Percentiles rank a stretch among this genome's conserved stretches.
Conservation (phyloP, 2,888 invertebrate genomes). For the Melinopterus prodromus region DNA sequence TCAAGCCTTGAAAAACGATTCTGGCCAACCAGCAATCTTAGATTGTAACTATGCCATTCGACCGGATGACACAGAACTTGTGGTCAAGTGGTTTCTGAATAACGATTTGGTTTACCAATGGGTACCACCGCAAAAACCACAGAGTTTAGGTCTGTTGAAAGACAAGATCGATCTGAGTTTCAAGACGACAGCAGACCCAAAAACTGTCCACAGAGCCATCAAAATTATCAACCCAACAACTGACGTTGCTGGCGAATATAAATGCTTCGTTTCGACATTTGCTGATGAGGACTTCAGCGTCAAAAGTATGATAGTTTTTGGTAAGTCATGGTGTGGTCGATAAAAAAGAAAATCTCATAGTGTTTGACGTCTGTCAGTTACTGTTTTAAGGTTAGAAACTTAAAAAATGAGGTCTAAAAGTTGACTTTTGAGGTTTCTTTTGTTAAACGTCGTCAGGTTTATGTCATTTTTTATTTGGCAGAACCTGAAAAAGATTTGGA, state of each 20-base stretch:
- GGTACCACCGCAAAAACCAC: slow-evolving; percentile 76
- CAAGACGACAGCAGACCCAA: slow-evolving; percentile 71
- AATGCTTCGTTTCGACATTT: slow-evolving; percentile 76
- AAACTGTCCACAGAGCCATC: slow-evolving; percentile 75
- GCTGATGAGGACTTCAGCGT: slow-evolving; percentile 72
- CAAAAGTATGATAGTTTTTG: slow-evolving; percentile 72
- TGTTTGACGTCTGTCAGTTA: too few relatives aligned
- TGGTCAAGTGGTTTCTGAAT: slow-evolving; percentile 80
- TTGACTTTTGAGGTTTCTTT: too few relatives aligned
- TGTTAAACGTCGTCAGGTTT: neutral
- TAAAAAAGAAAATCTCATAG: too few relatives aligned
- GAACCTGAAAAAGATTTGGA: slow-evolving; percentile 56
- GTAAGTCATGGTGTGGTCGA: slow-evolving; percentile 54
- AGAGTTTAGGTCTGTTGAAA: slow-evolving; percentile 67
- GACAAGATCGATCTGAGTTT: slow-evolving; percentile 70
- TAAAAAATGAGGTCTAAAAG: too few relatives aligned
- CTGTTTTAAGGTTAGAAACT: too few relatives aligned
- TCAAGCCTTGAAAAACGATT: slow-evolving; percentile 56
- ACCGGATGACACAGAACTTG: slow-evolving; percentile 71
- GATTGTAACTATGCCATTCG: slow-evolving; percentile 77
- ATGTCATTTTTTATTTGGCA: slow-evolving; percentile 44
- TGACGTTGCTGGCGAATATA: slow-evolving; percentile 77
- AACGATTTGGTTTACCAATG: slow-evolving; percentile 81
- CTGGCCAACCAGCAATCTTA: slow-evolving; percentile 64
- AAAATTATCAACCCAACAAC: slow-evolving; percentile 73